Percentiles rank a stretch among this genome's conserved stretches.
phyloP scores from a whole-genome alignment of 2,113 vertebrate genomes.

The Ctenomys sociabilis region DNA sequence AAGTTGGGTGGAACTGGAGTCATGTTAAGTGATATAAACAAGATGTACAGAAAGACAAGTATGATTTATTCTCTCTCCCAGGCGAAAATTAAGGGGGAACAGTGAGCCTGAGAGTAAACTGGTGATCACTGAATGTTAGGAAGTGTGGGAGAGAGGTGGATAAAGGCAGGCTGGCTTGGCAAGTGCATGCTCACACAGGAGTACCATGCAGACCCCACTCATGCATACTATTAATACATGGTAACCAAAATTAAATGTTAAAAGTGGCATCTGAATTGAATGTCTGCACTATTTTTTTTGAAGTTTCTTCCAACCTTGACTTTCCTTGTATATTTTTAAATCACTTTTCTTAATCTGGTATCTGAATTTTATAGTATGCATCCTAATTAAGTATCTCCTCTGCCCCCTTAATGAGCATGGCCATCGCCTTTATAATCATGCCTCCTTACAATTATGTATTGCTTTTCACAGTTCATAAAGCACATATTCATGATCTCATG shows the following conservation, averaged over 20 bases:
- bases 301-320: not conserved
- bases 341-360: conserved; percentile 8
- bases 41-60: not conserved
- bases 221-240: not conserved
- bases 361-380: conserved; percentile 13
- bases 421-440: conserved; percentile 34
- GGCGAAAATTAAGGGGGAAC: not conserved
- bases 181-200: not conserved
- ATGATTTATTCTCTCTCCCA: not conserved
- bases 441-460: conserved; percentile 55
- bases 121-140: not conserved
- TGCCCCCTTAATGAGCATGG: not conserved
- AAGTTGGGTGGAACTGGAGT: not conserved
- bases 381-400: conserved; percentile 12
- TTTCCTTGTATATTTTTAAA: conserved; percentile 8
- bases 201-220: not conserved
- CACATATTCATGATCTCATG: conserved; percentile 62
- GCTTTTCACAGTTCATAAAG: conserved; percentile 69
- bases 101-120: not conserved
- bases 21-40: not conserved
- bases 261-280: not conserved
- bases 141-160: too few relatives aligned
- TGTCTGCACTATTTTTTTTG: not conserved
- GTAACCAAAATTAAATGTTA: not conserved
- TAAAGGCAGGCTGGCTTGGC: not conserved